Evolutionary conservation across 2,113 vertebrate genomes (phyloP).

Genomic region (Hirundichthys speculiger): DNA sequence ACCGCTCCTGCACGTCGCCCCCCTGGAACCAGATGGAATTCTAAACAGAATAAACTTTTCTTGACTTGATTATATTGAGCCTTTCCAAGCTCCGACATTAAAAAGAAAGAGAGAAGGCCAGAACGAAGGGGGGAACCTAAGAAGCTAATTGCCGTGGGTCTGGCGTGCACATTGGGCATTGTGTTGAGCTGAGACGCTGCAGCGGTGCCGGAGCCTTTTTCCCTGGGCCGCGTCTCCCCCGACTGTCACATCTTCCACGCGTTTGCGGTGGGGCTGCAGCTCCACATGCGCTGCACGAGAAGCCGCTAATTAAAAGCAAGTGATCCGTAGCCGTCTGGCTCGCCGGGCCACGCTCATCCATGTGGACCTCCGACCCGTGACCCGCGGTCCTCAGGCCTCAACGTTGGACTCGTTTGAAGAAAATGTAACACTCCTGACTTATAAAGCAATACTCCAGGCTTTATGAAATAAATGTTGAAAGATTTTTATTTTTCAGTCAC

Average conservation of each 20-base stretch:
- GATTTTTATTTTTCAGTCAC: too few species aligned
- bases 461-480: neutral
- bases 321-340: slow-evolving; percentile 75
- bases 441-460: slow-evolving; percentile 18
- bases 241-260: slow-evolving; percentile 73
- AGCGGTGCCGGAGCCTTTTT: slow-evolving; percentile 64
- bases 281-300: slow-evolving; percentile 69
- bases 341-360: slow-evolving; percentile 68
- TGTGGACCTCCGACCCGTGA: slow-evolving; percentile 62
- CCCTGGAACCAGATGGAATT: slow-evolving; percentile 81
- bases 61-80: slow-evolving; percentile 83
- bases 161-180: slow-evolving; percentile 77
- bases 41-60: slow-evolving; percentile 82
- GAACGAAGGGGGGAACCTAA: slow-evolving; percentile 70
- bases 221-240: slow-evolving; percentile 59
- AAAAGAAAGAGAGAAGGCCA: slow-evolving; percentile 74
- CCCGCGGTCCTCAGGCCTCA: slow-evolving; percentile 23
- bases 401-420: slow-evolving; percentile 37
- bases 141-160: slow-evolving; percentile 79
- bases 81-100: slow-evolving; percentile 78
- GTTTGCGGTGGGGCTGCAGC: slow-evolving; percentile 72
- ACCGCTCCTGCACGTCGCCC: slow-evolving; percentile 65
- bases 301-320: slow-evolving; percentile 78
- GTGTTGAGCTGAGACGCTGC: slow-evolving; percentile 72
- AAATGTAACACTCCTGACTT: slow-evolving; percentile 14